Percentiles rank a stretch among this genome's conserved stretches.
phyloP scores from a whole-genome alignment of 2,797 vertebrate species.

The Menidia menidia region DNA sequence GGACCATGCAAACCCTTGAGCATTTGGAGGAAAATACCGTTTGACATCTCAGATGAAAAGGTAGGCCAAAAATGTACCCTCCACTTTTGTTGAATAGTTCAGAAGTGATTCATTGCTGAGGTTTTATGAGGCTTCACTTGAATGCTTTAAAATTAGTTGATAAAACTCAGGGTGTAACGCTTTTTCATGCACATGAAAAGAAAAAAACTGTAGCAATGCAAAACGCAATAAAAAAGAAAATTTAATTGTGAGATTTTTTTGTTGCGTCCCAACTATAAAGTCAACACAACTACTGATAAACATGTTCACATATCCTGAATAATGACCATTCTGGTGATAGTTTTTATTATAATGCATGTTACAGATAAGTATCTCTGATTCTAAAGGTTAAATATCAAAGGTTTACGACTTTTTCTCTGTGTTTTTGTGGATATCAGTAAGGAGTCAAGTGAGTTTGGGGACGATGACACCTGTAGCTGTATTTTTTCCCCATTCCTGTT shows the following conservation, averaged over 20 bases:
- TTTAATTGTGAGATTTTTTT: no score
- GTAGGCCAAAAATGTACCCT: constrained; percentile 40
- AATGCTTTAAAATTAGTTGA: constrained; percentile 9
- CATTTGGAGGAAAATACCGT: constrained; percentile 52
- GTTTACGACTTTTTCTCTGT: neutral
- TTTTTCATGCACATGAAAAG: neutral
- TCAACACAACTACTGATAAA: no score
- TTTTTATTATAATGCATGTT: neutral
- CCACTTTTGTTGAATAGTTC: neutral
- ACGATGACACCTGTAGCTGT: constrained; percentile 57
- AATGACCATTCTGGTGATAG: neutral
- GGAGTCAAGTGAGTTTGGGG: constrained; percentile 44
- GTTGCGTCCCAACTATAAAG: no score
- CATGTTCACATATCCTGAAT: no score
- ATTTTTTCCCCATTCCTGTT: constrained; percentile 45
- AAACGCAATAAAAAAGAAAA: neutral
- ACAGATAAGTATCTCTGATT: neutral
- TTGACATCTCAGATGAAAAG: constrained; percentile 56
- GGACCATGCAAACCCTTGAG: constrained; percentile 50
- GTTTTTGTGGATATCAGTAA: constrained; percentile 16
- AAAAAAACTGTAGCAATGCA: neutral
- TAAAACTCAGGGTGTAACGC: constrained; percentile 6
- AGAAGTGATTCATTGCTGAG: neutral
- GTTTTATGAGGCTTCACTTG: constrained; percentile 12
- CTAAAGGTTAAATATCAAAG: constrained; percentile 3